These are phyloP conservation scores for Synergus itoensis DNA, from an alignment of 2,888 invertebrate genomes.

Conservation along the genomic window DNA sequence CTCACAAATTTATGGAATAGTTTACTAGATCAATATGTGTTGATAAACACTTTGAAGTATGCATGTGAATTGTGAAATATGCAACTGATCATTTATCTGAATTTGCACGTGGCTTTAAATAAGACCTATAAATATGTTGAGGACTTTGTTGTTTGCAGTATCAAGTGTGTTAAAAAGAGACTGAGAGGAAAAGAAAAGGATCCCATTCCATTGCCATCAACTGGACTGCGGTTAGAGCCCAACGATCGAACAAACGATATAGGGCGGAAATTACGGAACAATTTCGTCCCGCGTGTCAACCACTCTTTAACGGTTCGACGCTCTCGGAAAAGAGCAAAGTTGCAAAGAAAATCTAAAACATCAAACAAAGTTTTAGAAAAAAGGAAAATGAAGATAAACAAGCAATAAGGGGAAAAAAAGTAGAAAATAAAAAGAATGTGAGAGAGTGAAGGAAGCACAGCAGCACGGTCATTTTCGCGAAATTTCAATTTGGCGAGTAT, in stretches of 20 bases:
- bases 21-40: background rate
- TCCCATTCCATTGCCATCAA: slow-evolving; percentile 7
- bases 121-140: background rate
- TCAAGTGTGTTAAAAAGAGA: background rate
- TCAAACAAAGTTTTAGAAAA: slow-evolving; percentile 2
- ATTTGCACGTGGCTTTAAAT: background rate
- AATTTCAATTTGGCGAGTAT: slow-evolving; percentile 31
- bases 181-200: background rate
- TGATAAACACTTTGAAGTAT: background rate
- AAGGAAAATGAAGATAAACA: slow-evolving; percentile 4
- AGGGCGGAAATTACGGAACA: slow-evolving; percentile 32
- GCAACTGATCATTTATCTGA: too few species aligned
- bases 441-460: slow-evolving; percentile 14
- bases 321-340: background rate
- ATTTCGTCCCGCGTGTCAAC: background rate
- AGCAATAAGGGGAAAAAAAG: background rate
- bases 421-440: background rate
- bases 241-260: slow-evolving; percentile 36
- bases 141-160: background rate
- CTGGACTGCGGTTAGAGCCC: background rate
- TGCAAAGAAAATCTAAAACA: slow-evolving; percentile 4
- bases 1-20: background rate
- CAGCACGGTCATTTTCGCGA: slow-evolving; percentile 32
- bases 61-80: background rate
- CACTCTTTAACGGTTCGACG: background rate